Evolutionary conservation across 2,797 vertebrate species (phyloP), one percentile per base, ranked within the genome.

Genomic region (Bufotes viridis): DNA sequence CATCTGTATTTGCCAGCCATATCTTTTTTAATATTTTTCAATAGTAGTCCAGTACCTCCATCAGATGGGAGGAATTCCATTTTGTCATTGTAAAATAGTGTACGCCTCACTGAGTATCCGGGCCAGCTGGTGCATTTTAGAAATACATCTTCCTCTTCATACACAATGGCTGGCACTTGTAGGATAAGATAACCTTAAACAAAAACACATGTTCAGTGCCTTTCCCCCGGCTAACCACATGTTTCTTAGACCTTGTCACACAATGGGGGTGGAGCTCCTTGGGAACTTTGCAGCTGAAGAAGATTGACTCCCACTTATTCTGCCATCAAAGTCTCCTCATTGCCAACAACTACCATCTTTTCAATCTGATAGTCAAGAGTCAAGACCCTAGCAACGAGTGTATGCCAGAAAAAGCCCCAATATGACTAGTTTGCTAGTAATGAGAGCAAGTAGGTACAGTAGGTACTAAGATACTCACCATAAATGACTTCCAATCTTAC

Each of bases 401-500:
- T 42, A 42, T 7, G 42, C 4, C 42, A 42, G 42, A 42, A 42
- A 42, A 0, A 42, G 42, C 6, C 42, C 42, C 42, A 42, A 42
- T 6, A 42, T 42, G 42, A 4, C 42, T 42, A 42, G 42, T 42
- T 42, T 42, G 5, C 42, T 42, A 42, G 42, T 42, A 42, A 42
- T 42, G 6, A 42, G 42, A 42, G 3, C 42, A n/a, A n/a, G n/a
- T n/a, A n/a, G n/a, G n/a, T 42, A 42, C 42, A 42, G 42, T 42
- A 42, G 42, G 42, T 42, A 42, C 42, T 42, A 42, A 42, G 26
- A 7, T 72, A 79, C 55, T 79, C 18, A 79, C 76, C 55, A 18
- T 79, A 79, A 29, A 18, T 58, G 17, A 86, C 78, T 2, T 86
- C 78, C 49, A 86, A 63, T 11, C 24, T 86, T 24, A 58, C 9